Conservation (phyloP, 1,140 invertebrate genomes). For the Achroia grisella region DNA sequence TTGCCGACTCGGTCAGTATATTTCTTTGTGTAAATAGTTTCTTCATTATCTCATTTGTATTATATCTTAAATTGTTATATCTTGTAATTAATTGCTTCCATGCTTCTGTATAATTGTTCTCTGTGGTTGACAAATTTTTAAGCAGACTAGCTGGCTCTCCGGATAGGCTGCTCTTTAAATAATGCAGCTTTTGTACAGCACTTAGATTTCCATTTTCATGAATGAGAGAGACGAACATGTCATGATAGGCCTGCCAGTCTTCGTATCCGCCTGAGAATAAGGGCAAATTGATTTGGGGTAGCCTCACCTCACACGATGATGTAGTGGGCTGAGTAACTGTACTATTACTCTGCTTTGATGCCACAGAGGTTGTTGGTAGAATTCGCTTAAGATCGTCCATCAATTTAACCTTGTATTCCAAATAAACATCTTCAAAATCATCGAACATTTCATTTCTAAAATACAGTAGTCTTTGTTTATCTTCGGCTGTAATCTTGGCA, state of each 20-base stretch:
- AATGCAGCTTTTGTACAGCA: conserved; percentile 21
- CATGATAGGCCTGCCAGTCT: conserved; percentile 27
- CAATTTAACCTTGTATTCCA: conserved; percentile 11
- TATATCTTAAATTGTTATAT: conserved; percentile 22
- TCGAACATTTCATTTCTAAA: no score
- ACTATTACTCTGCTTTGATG: no score
- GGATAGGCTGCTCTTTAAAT: conserved; percentile 18
- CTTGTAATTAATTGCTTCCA: conserved; percentile 15
- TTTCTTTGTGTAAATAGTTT: conserved; percentile 15
- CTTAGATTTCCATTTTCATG: no score
- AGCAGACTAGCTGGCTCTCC: conserved; percentile 12
- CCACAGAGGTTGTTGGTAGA: not conserved
- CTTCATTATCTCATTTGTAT: conserved; percentile 16
- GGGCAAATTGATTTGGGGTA: conserved; percentile 19
- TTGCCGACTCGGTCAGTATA: conserved; percentile 9
- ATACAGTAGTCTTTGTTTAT: no score
- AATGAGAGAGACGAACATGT: conserved; percentile 25
- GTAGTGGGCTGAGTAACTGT: not conserved
- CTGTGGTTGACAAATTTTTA: conserved; percentile 13
- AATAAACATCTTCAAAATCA: conserved; percentile 14
- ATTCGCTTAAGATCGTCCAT: conserved; percentile 1
- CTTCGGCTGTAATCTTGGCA: no score
- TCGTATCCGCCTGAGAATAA: conserved; percentile 22
- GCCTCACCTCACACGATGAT: conserved; percentile 12
- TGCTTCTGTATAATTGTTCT: conserved; percentile 19